phyloP scores from a whole-genome alignment of 1,140 invertebrate species.

The Drosophila nigrodunni region DNA sequence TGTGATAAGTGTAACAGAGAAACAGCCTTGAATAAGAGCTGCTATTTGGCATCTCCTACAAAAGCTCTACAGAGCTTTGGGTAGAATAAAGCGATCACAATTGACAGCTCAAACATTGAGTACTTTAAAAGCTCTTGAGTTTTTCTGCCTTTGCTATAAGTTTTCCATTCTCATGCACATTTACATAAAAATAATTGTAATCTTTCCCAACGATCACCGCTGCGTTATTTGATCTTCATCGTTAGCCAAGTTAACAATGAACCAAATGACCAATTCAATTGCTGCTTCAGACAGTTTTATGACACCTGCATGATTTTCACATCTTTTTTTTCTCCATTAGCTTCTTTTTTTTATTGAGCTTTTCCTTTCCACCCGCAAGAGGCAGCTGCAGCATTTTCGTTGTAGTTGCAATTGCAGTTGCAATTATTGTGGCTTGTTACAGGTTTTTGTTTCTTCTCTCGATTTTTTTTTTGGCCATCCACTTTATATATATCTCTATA shows the following conservation, averaged over 20 bases:
- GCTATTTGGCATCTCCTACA: not conserved
- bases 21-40: not conserved
- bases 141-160: not conserved
- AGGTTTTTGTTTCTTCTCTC: conserved; percentile 52
- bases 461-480: conserved; percentile 33
- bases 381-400: conserved; percentile 37
- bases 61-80: not conserved
- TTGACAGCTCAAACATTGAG: too few species aligned
- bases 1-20: conserved; percentile 3
- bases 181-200: not conserved
- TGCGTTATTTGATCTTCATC: conserved; percentile 21
- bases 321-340: conserved; percentile 25
- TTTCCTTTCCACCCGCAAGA: conserved; percentile 63
- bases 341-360: conserved; percentile 3
- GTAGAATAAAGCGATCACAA: too few species aligned
- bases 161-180: not conserved
- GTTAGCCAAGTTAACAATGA: conserved; percentile 20
- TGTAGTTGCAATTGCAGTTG: conserved; percentile 41
- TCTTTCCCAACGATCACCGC: conserved; percentile 30
- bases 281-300: conserved; percentile 60
- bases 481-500: conserved; percentile 62
- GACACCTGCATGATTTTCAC: conserved; percentile 81
- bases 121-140: not conserved
- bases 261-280: conserved; percentile 43
- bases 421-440: conserved; percentile 79